Evolutionary conservation across 2,113 vertebrate species (phyloP).

Genomic region (Lagopus leucura): DNA sequence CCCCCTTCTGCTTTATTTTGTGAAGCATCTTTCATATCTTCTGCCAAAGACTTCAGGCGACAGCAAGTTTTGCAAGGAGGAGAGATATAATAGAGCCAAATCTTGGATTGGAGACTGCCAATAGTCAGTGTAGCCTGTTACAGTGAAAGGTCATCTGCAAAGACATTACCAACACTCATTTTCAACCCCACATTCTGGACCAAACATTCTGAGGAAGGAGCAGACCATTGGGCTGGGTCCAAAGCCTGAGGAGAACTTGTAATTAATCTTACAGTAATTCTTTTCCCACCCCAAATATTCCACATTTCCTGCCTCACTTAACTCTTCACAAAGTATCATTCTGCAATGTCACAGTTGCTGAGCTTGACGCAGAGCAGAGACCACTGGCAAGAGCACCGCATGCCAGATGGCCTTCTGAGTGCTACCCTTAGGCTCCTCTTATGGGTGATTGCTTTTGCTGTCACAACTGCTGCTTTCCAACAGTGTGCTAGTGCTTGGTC

Average conservation of each 20-base stretch:
- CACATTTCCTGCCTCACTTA: slow-evolving; percentile 19
- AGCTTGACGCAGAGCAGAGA: neutral
- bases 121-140: slow-evolving; percentile 29
- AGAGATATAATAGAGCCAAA: slow-evolving; percentile 31
- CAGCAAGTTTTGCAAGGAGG: slow-evolving; percentile 60
- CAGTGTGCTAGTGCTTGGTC: neutral
- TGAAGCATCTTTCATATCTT: slow-evolving; percentile 69
- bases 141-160: slow-evolving; percentile 50
- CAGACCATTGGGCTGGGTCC: neutral
- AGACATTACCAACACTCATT: slow-evolving; percentile 25
- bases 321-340: slow-evolving; percentile 17
- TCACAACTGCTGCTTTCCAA: neutral
- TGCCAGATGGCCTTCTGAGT: slow-evolving; percentile 1
- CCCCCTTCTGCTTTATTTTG: slow-evolving; percentile 60
- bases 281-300: slow-evolving; percentile 46
- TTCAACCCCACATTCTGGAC: slow-evolving; percentile 42
- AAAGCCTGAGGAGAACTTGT: slow-evolving; percentile 40
- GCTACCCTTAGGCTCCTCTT: neutral
- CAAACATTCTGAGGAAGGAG: slow-evolving; percentile 54
- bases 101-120: slow-evolving; percentile 40
- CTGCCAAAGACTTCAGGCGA: slow-evolving; percentile 64
- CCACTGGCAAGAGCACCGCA: neutral
- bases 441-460: neutral
- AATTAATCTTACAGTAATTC: slow-evolving; percentile 52
- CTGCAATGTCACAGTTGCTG: neutral